phyloP scores from a whole-genome alignment of 23 tunicate species.

The Halocynthia aurantium region DNA sequence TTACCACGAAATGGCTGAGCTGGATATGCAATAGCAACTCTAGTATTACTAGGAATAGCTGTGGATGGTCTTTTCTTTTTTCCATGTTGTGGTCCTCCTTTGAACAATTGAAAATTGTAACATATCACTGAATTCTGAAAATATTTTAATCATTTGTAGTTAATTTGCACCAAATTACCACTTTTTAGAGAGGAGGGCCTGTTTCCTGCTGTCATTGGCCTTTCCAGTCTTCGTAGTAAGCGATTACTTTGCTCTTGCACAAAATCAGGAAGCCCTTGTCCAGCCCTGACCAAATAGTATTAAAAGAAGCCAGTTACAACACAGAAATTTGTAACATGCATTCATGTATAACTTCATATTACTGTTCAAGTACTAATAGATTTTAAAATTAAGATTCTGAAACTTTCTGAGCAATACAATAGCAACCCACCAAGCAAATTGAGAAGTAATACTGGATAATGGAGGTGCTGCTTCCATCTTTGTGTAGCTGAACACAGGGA shows the following conservation, averaged over 20 bases:
- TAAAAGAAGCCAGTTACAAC: neutral
- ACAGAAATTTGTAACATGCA: neutral
- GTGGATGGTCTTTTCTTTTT: too few species aligned
- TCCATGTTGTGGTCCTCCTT: too few species aligned
- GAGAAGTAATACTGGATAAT: conserved; percentile 11
- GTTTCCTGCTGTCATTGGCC: conserved; percentile 15
- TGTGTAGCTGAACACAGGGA: conserved; percentile 25
- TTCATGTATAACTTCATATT: too few species aligned
- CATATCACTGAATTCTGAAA: too few species aligned
- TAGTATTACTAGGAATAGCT: too few species aligned
- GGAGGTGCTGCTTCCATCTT: conserved; percentile 25
- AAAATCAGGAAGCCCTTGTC: conserved; percentile 21
- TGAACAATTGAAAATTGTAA: too few species aligned
- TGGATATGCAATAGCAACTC: too few species aligned
- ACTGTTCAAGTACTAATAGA: neutral
- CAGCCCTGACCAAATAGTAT: conserved; percentile 16
- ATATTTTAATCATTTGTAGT: too few species aligned
- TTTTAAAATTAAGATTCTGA: neutral
- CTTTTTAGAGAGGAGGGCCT: neutral
- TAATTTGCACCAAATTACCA: neutral
- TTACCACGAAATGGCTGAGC: too few species aligned
- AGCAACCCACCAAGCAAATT: conserved; percentile 21
- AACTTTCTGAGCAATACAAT: neutral
- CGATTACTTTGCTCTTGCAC: conserved; percentile 26
- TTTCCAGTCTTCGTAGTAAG: conserved; percentile 19